These are phyloP conservation scores for Nannospalax galili DNA, from an alignment of 2,113 vertebrate species.

Conservation along the genomic window DNA sequence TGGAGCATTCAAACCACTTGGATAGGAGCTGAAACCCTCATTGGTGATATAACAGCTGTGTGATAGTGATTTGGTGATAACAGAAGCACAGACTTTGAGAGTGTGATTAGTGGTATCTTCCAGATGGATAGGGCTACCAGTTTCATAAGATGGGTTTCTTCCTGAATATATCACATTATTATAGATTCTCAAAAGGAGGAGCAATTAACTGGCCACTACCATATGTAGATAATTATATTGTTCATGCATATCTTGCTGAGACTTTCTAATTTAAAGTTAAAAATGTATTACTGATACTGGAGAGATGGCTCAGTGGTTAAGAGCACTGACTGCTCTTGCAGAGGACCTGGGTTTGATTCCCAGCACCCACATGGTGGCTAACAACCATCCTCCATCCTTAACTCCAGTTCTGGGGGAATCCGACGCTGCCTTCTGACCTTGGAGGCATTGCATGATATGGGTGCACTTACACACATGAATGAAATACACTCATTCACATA, in stretches of 20 bases:
- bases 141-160: slow-evolving; percentile 24
- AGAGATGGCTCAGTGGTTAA: too few relatives aligned
- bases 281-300: slow-evolving; percentile 20
- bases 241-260: slow-evolving; percentile 36
- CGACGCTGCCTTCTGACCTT: too few relatives aligned
- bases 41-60: slow-evolving; percentile 56
- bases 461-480: too few relatives aligned
- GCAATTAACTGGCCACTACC: slow-evolving; percentile 26
- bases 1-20: slow-evolving; percentile 35
- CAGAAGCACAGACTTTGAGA: neutral
- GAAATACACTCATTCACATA: too few relatives aligned
- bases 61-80: slow-evolving; percentile 56
- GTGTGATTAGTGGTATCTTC: neutral
- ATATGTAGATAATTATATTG: slow-evolving; percentile 37
- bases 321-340: too few relatives aligned
- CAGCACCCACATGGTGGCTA: too few relatives aligned
- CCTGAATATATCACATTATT: slow-evolving; percentile 24
- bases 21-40: slow-evolving; percentile 27
- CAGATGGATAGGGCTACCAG: slow-evolving; percentile 6
- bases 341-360: too few relatives aligned
- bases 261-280: slow-evolving; percentile 60
- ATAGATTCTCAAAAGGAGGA: slow-evolving; percentile 29
- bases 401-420: too few relatives aligned
- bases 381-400: too few relatives aligned
- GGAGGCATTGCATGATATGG: too few relatives aligned